These are phyloP conservation scores for Gopherus flavomarginatus DNA, from an alignment of 2,113 vertebrate genomes.

Conservation along the genomic window DNA sequence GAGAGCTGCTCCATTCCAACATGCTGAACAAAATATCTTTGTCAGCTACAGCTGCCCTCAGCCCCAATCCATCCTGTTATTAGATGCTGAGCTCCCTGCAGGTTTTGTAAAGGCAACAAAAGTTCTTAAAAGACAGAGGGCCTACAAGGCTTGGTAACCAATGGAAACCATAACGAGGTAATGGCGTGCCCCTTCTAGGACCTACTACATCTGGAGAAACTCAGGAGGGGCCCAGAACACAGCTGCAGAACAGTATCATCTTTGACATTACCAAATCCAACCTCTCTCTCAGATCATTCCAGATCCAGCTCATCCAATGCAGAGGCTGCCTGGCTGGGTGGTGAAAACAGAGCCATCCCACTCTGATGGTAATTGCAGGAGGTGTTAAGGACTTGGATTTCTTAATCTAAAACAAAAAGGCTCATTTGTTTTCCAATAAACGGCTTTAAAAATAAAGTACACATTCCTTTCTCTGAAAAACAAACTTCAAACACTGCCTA, in stretches of 20 bases:
- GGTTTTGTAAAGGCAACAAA: not conserved
- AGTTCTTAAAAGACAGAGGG: not conserved
- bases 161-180: not conserved
- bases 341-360: not conserved
- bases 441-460: not conserved
- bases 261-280: not conserved
- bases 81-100: not conserved
- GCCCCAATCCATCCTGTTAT: not conserved
- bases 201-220: not conserved
- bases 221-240: not conserved
- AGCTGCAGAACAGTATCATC: not conserved
- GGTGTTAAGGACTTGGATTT: not conserved
- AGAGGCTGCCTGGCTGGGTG: not conserved
- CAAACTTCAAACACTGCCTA: not conserved
- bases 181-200: not conserved
- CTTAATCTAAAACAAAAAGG: not conserved
- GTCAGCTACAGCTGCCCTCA: not conserved
- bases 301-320: not conserved
- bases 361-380: not conserved
- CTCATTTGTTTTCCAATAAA: not conserved
- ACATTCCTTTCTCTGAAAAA: not conserved
- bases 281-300: not conserved
- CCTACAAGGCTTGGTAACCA: not conserved
- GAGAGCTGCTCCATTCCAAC: not conserved
- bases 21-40: not conserved